A percentile compares a stretch with the other conserved stretches of the same genome.
Conservation (phyloP, 1,140 invertebrate genomes). For the Wasmannia auropunctata region DNA sequence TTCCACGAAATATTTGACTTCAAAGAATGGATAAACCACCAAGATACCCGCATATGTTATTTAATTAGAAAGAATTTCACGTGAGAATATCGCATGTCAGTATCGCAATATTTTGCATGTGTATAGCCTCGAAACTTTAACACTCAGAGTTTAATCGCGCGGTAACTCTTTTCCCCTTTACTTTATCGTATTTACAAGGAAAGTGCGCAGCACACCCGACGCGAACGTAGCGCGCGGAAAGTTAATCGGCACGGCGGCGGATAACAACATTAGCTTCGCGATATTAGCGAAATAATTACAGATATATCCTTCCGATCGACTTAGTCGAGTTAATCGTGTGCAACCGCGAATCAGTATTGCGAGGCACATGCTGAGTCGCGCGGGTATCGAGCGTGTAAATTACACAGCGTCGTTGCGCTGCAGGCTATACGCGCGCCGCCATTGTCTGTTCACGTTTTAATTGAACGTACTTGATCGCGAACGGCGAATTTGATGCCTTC, state of each 20-base stretch:
- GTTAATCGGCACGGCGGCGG: background rate
- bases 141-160: background rate
- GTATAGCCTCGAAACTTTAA: background rate
- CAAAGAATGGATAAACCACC: background rate
- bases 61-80: background rate
- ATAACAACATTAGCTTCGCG: conserved; percentile 1
- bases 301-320: conserved; percentile 12
- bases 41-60: too few species aligned
- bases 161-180: background rate
- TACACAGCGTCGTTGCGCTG: background rate
- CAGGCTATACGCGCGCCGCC: background rate
- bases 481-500: background rate
- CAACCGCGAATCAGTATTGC: conserved; percentile 18
- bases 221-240: background rate
- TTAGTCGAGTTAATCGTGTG: background rate
- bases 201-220: too few species aligned
- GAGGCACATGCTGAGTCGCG: conserved; percentile 25
- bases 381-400: conserved; percentile 20
- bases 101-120: background rate
- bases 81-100: background rate
- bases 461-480: conserved; percentile 3
- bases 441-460: conserved; percentile 41
- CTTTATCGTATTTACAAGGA: background rate
- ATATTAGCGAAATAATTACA: conserved; percentile 41
- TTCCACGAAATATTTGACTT: background rate